Conservation (phyloP, 2,797 vertebrate genomes). For the Cuniculus paca region DNA sequence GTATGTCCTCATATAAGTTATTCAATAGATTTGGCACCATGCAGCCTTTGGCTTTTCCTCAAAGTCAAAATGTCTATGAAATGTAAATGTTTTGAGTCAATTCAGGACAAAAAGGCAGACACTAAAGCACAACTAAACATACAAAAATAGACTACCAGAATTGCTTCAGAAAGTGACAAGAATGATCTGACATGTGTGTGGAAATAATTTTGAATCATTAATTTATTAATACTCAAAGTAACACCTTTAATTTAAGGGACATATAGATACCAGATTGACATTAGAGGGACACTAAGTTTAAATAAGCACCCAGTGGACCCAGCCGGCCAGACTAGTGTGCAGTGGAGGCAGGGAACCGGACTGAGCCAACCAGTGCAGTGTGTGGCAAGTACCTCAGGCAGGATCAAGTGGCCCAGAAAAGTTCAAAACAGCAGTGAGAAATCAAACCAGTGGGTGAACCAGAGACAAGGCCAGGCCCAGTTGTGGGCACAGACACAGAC, state of each 20-base stretch:
- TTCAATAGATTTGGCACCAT: neutral
- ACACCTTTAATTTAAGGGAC: neutral
- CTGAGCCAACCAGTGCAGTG: no score
- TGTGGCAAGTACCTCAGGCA: neutral
- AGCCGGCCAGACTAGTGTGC: no score
- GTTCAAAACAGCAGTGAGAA: neutral
- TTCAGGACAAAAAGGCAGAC: neutral
- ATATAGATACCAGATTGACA: neutral
- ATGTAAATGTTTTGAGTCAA: neutral
- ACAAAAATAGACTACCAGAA: neutral
- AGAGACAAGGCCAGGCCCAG: neutral
- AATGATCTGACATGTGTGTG: neutral
- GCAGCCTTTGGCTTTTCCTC: neutral
- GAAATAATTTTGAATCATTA: neutral
- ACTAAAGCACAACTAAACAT: neutral
- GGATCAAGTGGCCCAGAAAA: neutral
- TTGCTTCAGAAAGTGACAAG: neutral
- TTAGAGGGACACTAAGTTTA: neutral
- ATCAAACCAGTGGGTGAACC: neutral
- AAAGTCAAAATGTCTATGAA: neutral
- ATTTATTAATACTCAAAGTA: neutral
- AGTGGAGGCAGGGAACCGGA: no score
- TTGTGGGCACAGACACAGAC: accelerated
- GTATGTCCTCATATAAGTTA: neutral
- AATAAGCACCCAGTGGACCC: neutral